Conservation (phyloP, 2,888 invertebrate species). For the Autographa pulchrina region DNA sequence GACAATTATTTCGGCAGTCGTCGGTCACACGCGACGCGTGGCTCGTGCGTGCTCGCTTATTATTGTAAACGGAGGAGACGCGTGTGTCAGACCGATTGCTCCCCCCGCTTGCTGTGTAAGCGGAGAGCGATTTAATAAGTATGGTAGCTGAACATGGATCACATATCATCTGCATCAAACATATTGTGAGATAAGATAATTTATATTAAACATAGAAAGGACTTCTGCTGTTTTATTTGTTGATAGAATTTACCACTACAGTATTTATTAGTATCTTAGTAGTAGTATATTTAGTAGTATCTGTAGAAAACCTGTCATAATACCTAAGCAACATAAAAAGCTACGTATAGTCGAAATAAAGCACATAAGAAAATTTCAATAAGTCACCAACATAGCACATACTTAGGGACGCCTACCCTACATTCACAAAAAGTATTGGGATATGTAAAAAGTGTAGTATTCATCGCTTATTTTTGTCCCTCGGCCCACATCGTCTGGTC, state of each 20-base stretch:
- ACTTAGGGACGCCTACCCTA: too few species aligned
- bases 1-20: constrained; percentile 88
- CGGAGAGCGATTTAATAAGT: constrained; percentile 34
- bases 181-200: too few species aligned
- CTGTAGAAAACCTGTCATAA: too few species aligned
- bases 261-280: too few species aligned
- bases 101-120: constrained; percentile 50
- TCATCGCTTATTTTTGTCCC: constrained; percentile 61
- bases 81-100: constrained; percentile 67
- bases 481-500: constrained; percentile 71
- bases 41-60: constrained; percentile 80
- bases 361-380: too few species aligned
- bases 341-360: too few species aligned
- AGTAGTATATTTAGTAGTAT: too few species aligned
- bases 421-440: background rate
- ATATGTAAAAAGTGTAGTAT: background rate
- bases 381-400: too few species aligned
- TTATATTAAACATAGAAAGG: too few species aligned
- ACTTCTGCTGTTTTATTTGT: background rate
- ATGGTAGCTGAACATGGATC: background rate
- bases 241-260: too few species aligned
- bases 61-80: constrained; percentile 75
- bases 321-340: too few species aligned
- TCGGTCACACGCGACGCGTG: constrained; percentile 85
- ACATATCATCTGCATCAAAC: background rate